Percentiles rank a stretch among this genome's conserved stretches.
phyloP scores from a whole-genome alignment of 2,797 vertebrate species.

The Zalophus californianus region DNA sequence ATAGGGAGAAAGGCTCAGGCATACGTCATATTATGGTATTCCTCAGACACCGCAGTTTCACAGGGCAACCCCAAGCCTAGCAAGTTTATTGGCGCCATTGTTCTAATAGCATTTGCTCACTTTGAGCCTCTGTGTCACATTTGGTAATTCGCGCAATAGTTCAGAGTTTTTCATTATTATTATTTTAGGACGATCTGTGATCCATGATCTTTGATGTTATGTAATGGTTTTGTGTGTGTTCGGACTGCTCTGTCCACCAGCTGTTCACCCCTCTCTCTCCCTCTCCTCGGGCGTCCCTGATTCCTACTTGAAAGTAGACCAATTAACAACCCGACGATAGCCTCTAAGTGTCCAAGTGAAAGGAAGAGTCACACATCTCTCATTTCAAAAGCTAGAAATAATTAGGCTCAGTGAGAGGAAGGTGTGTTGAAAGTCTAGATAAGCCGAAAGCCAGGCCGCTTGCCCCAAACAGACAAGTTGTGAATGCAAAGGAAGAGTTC shows the following conservation, averaged over 20 bases:
- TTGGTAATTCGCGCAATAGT: neutral
- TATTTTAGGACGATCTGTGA: neutral
- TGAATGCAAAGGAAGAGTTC: neutral
- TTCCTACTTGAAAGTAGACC: neutral
- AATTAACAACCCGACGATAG: neutral
- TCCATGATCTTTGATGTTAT: neutral
- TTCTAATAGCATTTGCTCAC: neutral
- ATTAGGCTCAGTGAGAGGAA: neutral
- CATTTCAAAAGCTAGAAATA: neutral
- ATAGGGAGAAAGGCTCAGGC: neutral
- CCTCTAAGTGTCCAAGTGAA: neutral
- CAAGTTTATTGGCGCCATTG: neutral
- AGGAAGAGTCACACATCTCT: neutral
- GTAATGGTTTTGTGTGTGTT: neutral
- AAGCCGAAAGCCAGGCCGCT: neutral
- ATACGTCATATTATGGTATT: neutral
- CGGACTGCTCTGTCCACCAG: neutral
- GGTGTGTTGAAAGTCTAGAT: neutral
- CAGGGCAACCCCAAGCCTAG: neutral
- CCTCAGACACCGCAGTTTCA: neutral
- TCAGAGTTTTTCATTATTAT: neutral
- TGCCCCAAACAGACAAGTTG: neutral
- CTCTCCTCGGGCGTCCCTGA: neutral
- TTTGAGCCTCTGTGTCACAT: neutral
- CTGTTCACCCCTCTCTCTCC: neutral